Base-by-base conservation (phyloP, 2,888 invertebrate species). In the Eremobia ochroleuca region DNA sequence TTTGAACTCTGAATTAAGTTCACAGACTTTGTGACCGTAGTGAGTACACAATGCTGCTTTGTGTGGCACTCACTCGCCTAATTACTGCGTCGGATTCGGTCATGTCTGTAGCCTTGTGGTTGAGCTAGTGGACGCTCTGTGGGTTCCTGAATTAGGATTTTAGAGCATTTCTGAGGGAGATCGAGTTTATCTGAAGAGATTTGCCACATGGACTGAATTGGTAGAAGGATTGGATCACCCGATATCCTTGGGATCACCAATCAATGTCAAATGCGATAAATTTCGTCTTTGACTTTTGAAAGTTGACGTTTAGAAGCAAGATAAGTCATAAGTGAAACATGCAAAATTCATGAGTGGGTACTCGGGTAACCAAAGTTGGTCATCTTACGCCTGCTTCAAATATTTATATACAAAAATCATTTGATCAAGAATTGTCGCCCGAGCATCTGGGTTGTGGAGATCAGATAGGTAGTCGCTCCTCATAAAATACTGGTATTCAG, bases 1-100 rank as follows among this genome's bases (percentile, higher is more conserved):
- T 72, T 66, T 76, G 82, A 52, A 82, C 58, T 82, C n/a, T 25
- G 76, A 83, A 58, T 83, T 55, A 49, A 49, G 55, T 83, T 62
- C 66, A 72, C 83, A 82, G 80, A 34, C 66, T 78, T 72, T 81
- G 72, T 67, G 34, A 72, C 61, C 72, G 46, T 55, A 59, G 43
- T 58, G 77, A 37, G 69, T 77, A 52, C 49, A 78, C 55, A 67
- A n/a, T 58, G n/a, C 25, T 40, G 65, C 55, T 78, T 83, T 67
- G 43, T 46, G 61, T 58, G n/a, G 13, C 52, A 18, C 71, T 65
- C 64, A 18, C 37, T 37, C 25, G 34, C 52, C 82, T 80, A 77
- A 82, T 77, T 80, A 82, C 64, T 77, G 77, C 11, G 21, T 70
- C 18, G n/a, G 25, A 37, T 76, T 70, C 1, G 31, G 46, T 21